Base-by-base conservation (phyloP, 2,888 invertebrate genomes). In the Caenorhabditis zanzibari region DNA sequence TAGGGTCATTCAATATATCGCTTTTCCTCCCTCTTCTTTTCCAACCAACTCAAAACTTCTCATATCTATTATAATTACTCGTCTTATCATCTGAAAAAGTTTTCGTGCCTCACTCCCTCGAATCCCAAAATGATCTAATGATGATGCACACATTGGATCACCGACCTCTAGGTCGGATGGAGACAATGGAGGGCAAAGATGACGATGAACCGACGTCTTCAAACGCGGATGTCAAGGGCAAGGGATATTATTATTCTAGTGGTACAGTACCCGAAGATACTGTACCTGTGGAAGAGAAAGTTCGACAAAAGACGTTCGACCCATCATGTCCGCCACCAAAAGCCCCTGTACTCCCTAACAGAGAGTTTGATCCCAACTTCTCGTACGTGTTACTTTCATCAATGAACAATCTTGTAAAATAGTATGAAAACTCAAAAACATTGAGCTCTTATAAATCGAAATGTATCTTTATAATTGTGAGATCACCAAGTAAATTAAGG, bases 101-200 rank as follows among this genome's bases (percentile, higher is more conserved):
- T 35, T 41, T 10, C 38, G 38, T 38, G 32, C 10, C 12, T 6
- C 38, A 38, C 38, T 38, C 38, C 2, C 41, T n/a, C 10, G 41
- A 26, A 10, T 14, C 56, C 56, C n/a, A 35, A 22, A 24, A 63
- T 63, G 63, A 63, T 69, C 22, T 69, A 22, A 71, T 22, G 44
- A 63, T 76, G 71, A 83, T 85, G 85, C 77, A 85, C 81, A 85
- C 85, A 47, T 59, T 85, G 71, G 85, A 85, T 72, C 81, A 80
- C 38, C 82, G 82, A n/a, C 82, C 82, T 16, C 52, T 83, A 28
- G 54, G 73, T 52, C 66, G 82, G 49, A 83, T 85, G 83, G 79
- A 81, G 35, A 86, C 86, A 14, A 32, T 86, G 52, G 86, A 86
- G 19, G 82, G 81, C 10, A 69, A 75, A 47, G 80, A 82, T 44